Evolutionary conservation across 2,888 invertebrate genomes (phyloP).

Genomic region (Sarcophaga variegata): DNA sequence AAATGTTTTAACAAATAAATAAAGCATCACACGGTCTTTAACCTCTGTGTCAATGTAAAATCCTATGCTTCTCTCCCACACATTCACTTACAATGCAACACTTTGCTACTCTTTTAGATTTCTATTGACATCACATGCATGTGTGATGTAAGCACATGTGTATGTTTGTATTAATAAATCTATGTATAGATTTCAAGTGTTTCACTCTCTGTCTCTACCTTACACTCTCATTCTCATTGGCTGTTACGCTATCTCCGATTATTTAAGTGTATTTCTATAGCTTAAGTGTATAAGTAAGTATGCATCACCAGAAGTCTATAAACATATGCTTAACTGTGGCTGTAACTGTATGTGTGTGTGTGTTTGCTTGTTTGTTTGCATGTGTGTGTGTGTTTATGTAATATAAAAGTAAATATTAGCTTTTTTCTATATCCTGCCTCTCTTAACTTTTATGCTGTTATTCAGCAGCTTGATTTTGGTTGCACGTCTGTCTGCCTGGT

Average conservation of each 20-base stretch:
- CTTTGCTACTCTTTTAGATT: not conserved
- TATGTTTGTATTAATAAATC: not conserved
- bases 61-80: slow-evolving; percentile 69
- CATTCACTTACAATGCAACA: slow-evolving; percentile 3
- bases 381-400: slow-evolving; percentile 33
- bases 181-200: not conserved
- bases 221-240: not conserved
- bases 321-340: not conserved
- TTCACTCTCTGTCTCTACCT: not conserved
- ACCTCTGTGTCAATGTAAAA: slow-evolving; percentile 76
- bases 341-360: not conserved
- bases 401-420: slow-evolving; percentile 65
- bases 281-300: not conserved
- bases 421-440: slow-evolving; percentile 64
- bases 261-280: not conserved
- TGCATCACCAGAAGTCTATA: not conserved
- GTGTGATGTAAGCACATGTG: not conserved
- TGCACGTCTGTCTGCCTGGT: slow-evolving; percentile 55
- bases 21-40: slow-evolving; percentile 70
- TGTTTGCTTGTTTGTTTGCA: not conserved
- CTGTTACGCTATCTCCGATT: not conserved
- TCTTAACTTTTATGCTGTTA: slow-evolving; percentile 44
- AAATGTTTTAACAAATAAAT: slow-evolving; percentile 43
- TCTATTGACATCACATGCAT: not conserved
- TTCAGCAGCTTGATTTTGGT: slow-evolving; percentile 34